A percentile compares a stretch with the other conserved stretches of the same genome.
Conservation (phyloP, 2,888 invertebrate genomes). For the Nymphalis polychloros region DNA sequence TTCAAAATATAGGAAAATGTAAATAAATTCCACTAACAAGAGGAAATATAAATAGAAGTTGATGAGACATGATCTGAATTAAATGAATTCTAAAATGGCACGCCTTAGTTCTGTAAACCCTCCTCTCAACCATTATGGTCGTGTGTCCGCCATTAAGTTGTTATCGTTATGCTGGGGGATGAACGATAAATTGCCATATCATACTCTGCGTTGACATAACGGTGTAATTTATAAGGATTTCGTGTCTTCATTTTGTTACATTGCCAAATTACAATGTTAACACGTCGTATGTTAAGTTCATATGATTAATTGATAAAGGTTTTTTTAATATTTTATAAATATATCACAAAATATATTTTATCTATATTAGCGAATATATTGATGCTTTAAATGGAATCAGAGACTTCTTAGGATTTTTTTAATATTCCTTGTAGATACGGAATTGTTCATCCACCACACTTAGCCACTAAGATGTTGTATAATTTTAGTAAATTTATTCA, state of each 20-base stretch:
- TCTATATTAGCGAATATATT: no score
- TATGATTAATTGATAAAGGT: slow-evolving; percentile 13
- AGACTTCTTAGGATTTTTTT: no score
- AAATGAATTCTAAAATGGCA: background rate
- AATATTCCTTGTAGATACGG: no score
- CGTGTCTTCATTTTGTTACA: slow-evolving; percentile 19
- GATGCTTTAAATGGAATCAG: no score
- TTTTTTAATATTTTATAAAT: background rate
- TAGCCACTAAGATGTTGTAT: background rate
- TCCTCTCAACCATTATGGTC: slow-evolving; percentile 43
- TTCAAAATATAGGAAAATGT: no score
- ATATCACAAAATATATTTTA: no score
- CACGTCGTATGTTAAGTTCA: slow-evolving; percentile 9
- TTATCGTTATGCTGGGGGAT: slow-evolving; percentile 52
- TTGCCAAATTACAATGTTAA: slow-evolving; percentile 30
- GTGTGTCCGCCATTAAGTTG: slow-evolving; percentile 70
- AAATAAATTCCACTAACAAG: no score
- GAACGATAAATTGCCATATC: slow-evolving; percentile 40
- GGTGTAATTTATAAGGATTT: slow-evolving; percentile 28
- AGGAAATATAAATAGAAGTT: no score
- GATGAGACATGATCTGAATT: background rate
- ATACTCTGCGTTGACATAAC: slow-evolving; percentile 28
- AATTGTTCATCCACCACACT: no score
- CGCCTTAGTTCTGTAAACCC: slow-evolving; percentile 11
- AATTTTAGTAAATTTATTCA: background rate